Conservation (phyloP, 2,113 vertebrate species). For the Ictalurus furcatus region DNA sequence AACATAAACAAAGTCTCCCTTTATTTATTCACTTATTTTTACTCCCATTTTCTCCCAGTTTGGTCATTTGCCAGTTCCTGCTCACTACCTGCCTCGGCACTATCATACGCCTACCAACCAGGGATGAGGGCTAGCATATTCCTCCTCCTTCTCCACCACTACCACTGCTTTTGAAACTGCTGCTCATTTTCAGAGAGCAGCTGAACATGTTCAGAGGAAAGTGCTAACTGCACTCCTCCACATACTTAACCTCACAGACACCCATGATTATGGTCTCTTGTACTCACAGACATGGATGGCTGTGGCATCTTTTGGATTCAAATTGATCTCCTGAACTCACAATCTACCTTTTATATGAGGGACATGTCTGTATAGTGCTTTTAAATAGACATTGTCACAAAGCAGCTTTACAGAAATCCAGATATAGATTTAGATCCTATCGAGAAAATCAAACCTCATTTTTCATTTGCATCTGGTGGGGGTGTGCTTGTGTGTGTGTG, state of each 20-base stretch:
- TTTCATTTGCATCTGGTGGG: not conserved
- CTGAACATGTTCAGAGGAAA: not conserved
- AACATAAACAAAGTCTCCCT: constrained; percentile 44
- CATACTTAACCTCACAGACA: not conserved
- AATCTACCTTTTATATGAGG: not conserved
- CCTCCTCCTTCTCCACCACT: not conserved
- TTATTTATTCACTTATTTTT: not conserved
- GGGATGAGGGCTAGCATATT: not conserved
- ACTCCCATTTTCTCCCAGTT: too few relatives aligned
- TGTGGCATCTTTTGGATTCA: not conserved
- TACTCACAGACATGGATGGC: not conserved
- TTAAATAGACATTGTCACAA: not conserved
- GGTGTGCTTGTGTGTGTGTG: not conserved
- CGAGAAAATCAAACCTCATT: not conserved
- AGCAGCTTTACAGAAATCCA: not conserved
- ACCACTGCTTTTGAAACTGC: not conserved
- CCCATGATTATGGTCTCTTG: not conserved
- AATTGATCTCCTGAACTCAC: not conserved
- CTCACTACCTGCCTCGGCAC: not conserved
- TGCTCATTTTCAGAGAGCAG: not conserved
- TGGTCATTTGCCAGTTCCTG: not conserved
- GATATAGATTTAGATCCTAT: not conserved
- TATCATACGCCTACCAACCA: not conserved
- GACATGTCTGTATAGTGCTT: not conserved
- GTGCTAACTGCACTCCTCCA: not conserved